Conservation (phyloP, 2,888 invertebrate genomes). For the Petrolisthes cinctipes region DNA sequence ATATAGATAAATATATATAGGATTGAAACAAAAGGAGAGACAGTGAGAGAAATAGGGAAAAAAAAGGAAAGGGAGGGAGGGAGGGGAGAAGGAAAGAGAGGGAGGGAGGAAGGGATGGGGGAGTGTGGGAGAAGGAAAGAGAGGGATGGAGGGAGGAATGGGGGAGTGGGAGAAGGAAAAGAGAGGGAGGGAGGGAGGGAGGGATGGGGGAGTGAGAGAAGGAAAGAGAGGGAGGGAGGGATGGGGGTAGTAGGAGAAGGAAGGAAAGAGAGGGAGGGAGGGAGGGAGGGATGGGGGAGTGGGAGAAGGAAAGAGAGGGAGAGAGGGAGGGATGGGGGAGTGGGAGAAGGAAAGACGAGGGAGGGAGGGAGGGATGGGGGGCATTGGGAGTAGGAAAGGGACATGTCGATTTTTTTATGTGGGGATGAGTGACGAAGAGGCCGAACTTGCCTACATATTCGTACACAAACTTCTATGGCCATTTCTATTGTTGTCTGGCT, state of each 20-base stretch:
- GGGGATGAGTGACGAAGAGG: conserved; percentile 38
- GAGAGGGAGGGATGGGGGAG: background rate
- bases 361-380: background rate
- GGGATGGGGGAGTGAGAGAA: background rate
- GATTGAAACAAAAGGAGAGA: background rate
- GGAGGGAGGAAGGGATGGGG: background rate
- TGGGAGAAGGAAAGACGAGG: background rate
- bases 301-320: background rate
- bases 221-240: background rate
- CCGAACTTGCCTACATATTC: conserved; percentile 21
- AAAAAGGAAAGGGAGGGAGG: background rate
- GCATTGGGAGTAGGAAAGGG: background rate
- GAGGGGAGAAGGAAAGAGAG: background rate
- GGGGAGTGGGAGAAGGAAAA: background rate
- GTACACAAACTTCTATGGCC: background rate
- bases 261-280: background rate
- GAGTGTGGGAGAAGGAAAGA: background rate
- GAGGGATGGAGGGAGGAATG: background rate
- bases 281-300: background rate
- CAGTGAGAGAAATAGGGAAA: background rate
- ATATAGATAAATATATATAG: background rate
- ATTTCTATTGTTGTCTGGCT: background rate
- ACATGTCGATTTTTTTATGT: conserved; percentile 41
- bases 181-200: background rate
- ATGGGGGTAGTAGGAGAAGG: background rate